Base-by-base conservation (phyloP, 1,140 invertebrate species). In the Cydia splendana region DNA sequence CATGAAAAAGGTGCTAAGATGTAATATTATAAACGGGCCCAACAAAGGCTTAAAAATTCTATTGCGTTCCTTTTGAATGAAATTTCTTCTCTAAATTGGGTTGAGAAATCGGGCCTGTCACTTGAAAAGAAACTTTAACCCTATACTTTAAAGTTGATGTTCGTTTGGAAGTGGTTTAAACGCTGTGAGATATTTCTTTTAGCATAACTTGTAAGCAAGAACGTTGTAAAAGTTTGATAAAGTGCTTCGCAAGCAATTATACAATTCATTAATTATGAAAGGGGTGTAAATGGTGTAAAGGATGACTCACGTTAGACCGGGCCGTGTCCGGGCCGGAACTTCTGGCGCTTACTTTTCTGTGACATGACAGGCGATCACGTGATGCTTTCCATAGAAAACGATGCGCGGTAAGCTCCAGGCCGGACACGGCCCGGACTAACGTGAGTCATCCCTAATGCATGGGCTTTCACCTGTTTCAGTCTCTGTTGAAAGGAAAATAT, bases 1-100 rank as follows among this genome's bases (percentile, higher is more conserved):
- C 15, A 71, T 71, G n/a, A 71, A 71, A 71, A 38, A 71, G 38
- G 67, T 71, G 67, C 30, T 71, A 38, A 71, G 18, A 9, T 38
- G n/a, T 42, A 45, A 38, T 71, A 18, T 45, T 71, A 71, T 38
- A 38, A 71, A 71, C 67, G 67, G 3, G 4, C 18, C n/a, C 18
- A 71, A 71, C 67, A 71, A 71, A 71, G 65, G 34, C 38, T 71
- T 71, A 38, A 71, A 71, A 71, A 62, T 38, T 71, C 34, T 71
- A 71, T 38, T 71, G 67, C 67, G 28, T 42, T 71, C 15, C 15
- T 45, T 24, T 42, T 71, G 30, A 71, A 71, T 38, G 38, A 18
- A 38, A 71, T 38, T 71, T 71, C 67, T 71, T 69, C 67, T 18
- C 34, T 45, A 20, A 38, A 18, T 71, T 45, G 34, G 67, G 30